A percentile compares a stretch with the other conserved stretches of the same genome.
Evolutionary conservation across 1,140 invertebrate species (phyloP).

Genomic region (Whitmania pigra): DNA sequence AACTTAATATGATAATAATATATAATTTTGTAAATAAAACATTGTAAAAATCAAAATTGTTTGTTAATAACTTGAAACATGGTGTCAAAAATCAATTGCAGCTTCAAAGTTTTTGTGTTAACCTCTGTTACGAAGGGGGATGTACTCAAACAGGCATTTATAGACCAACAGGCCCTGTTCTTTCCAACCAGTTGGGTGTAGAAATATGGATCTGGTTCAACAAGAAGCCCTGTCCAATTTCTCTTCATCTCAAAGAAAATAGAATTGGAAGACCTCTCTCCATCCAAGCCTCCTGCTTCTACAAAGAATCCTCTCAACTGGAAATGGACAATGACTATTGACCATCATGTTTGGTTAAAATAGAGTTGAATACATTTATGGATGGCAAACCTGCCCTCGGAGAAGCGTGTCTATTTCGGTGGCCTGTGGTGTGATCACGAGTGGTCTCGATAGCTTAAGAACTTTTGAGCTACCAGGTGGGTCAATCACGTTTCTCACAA

Average conservation of each 20-base stretch:
- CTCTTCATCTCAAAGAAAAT: constrained; percentile 31
- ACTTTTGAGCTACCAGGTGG: background rate
- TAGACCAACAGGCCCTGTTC: constrained; percentile 31
- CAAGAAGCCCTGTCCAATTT: constrained; percentile 34
- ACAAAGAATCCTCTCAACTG: constrained; percentile 39
- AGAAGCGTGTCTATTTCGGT: background rate
- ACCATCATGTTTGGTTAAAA: too few species aligned
- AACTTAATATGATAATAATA: too few species aligned
- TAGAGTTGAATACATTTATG: background rate
- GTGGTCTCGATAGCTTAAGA: background rate
- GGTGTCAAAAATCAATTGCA: too few species aligned
- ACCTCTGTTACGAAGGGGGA: constrained; percentile 26
- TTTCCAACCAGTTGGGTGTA: constrained; percentile 29
- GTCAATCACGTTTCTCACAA: background rate
- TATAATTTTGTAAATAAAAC: too few species aligned
- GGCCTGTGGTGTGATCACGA: constrained; percentile 10
- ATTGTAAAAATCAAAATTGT: too few species aligned
- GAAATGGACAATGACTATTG: too few species aligned
- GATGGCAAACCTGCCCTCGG: constrained; percentile 23
- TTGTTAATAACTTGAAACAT: too few species aligned
- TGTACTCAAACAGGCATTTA: constrained; percentile 30
- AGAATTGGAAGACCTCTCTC: constrained; percentile 35
- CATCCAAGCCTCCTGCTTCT: constrained; percentile 48
- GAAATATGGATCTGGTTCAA: constrained; percentile 34
- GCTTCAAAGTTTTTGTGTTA: background rate